phyloP scores from a whole-genome alignment of 2,888 invertebrate species.

The Didymodactylos carnosus region DNA sequence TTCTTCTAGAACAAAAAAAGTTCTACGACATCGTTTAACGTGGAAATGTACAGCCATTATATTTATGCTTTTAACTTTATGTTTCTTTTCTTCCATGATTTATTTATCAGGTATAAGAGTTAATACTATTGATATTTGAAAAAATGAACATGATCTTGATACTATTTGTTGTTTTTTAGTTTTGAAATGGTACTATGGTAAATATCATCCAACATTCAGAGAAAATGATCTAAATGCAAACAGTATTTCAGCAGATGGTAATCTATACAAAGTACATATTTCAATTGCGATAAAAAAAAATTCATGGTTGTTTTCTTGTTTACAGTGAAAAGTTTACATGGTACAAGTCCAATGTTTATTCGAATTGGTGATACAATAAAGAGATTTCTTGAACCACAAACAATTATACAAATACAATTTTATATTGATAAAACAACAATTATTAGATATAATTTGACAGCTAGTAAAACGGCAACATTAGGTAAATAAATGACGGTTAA shows the following conservation, averaged over 20 bases:
- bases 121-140: background rate
- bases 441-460: slow-evolving; percentile 74
- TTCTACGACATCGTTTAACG: slow-evolving; percentile 44
- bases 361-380: slow-evolving; percentile 64
- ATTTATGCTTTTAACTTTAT: slow-evolving; percentile 69
- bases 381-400: slow-evolving; percentile 71
- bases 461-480: slow-evolving; percentile 20
- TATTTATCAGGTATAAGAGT: slow-evolving; percentile 71
- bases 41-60: slow-evolving; percentile 89
- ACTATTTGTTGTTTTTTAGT: background rate
- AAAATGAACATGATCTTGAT: background rate
- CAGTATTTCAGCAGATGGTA: background rate
- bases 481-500: slow-evolving; percentile 64
- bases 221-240: background rate
- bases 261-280: background rate
- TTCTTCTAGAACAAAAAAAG: no score
- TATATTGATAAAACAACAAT: slow-evolving; percentile 79
- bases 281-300: no score
- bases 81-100: slow-evolving; percentile 72
- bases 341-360: slow-evolving; percentile 73
- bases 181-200: slow-evolving; percentile 1
- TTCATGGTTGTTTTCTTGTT: no score
- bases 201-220: slow-evolving; percentile 12
- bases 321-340: slow-evolving; percentile 70
- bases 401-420: slow-evolving; percentile 93